A percentile compares a stretch with the other conserved stretches of the same genome.
phyloP scores from a whole-genome alignment of 2,888 invertebrate species.

The Cryptocephalus moraei region DNA sequence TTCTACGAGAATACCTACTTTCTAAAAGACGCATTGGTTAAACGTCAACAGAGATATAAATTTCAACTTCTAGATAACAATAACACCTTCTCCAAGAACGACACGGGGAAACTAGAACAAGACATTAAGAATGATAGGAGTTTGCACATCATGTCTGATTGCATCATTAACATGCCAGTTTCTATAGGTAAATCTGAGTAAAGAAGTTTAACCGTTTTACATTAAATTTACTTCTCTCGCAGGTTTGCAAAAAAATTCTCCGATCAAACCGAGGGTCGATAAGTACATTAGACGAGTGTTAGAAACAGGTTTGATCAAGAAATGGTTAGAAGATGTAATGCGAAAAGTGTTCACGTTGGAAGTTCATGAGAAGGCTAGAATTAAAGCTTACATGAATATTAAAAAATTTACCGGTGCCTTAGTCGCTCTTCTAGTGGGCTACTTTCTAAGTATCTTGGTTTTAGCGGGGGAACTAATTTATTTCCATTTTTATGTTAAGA shows the following conservation, averaged over 20 bases:
- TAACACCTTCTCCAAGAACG: slow-evolving; percentile 7
- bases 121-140: slow-evolving; percentile 39
- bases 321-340: slow-evolving; percentile 71
- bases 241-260: slow-evolving; percentile 74
- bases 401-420: slow-evolving; percentile 70
- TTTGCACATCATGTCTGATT: slow-evolving; percentile 74
- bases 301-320: slow-evolving; percentile 67
- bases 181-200: slow-evolving; percentile 41
- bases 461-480: slow-evolving; percentile 54
- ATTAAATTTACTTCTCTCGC: background rate
- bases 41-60: slow-evolving; percentile 38
- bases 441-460: slow-evolving; percentile 46
- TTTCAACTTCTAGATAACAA: slow-evolving; percentile 7
- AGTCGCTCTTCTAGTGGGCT: slow-evolving; percentile 61
- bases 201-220: background rate
- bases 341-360: slow-evolving; percentile 46
- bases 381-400: slow-evolving; percentile 67
- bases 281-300: slow-evolving; percentile 54
- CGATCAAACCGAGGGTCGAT: slow-evolving; percentile 60
- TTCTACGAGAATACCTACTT: slow-evolving; percentile 72
- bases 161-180: slow-evolving; percentile 70
- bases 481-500: slow-evolving; percentile 55
- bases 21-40: slow-evolving; percentile 54
- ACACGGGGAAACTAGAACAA: slow-evolving; percentile 7
- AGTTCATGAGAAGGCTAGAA: slow-evolving; percentile 32